Base-by-base conservation (phyloP, 2,113 vertebrate genomes). In the Pollimyrus isidori region DNA sequence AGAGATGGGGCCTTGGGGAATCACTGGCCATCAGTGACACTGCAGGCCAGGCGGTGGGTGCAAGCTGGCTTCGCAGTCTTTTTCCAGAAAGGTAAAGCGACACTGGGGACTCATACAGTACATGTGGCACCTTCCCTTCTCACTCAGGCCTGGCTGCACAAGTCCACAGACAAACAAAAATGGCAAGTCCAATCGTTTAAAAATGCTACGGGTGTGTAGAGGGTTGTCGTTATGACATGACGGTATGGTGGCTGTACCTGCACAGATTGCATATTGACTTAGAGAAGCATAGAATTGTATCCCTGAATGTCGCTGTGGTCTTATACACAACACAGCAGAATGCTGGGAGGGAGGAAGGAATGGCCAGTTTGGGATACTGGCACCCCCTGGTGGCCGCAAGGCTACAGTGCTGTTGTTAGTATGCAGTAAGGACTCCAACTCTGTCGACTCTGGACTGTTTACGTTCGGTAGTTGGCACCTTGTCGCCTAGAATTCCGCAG, bases 241-340 rank as follows among this genome's bases (percentile, higher is more conserved):
- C 26, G 23, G 83, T 49, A 82, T 49, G 62, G 30, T 80, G 91
- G 91, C 93, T 92, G 91, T 92, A 90, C 92, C 94, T 92, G 94
- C 93, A 94, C 92, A 93, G 95, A 94, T 96, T 96, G 95, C 95
- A 96, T 96, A 95, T 94, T 93, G 94, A 95, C 93, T 94, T 94
- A 94, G 94, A 95, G 95, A 95, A 95, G 95, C 95, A 96, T 96
- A 96, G 95, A 95, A 94, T 94, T 94, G 95, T 94, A 95, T 95
- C 95, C 95, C 95, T 96, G 95, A 96, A 95, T 94, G 93, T 92
- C 94, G 91, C 92, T 94, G 92, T 62, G 30, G 87, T 45, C 5
- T 86, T 35, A 13, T 7, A 86, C 23, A 19, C 23, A 53, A 86
- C 49, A 19, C 21, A 17, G 46, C 21, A 49, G 82, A 49, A 39